Conservation (phyloP, 2,888 invertebrate species). For the Phlogophora meticulosa region DNA sequence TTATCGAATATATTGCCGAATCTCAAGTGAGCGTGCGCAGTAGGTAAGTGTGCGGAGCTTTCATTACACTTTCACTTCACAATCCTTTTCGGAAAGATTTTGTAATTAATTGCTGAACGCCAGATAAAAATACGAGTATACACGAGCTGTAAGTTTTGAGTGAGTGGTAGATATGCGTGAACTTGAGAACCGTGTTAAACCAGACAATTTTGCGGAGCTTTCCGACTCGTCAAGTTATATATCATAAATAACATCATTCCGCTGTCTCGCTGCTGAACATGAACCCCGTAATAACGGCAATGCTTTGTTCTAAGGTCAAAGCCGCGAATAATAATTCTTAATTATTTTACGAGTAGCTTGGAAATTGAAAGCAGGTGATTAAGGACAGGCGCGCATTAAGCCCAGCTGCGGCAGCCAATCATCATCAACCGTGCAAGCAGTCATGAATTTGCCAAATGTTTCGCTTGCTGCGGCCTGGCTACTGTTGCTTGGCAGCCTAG, state of each 20-base stretch:
- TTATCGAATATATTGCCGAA: conserved; percentile 15
- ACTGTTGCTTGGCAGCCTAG: no score
- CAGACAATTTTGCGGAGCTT: conserved; percentile 1
- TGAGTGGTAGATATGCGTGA: neutral
- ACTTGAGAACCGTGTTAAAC: conserved; percentile 12
- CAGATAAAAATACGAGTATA: conserved; percentile 10
- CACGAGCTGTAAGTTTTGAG: neutral
- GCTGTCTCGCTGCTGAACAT: neutral
- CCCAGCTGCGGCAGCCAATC: no score
- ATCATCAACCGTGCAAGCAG: no score
- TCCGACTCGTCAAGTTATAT: neutral
- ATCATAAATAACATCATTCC: neutral
- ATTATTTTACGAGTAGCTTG: neutral
- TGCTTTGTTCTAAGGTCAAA: neutral
- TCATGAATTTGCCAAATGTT: no score
- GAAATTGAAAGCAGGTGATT: no score
- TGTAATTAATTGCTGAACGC: conserved; percentile 28
- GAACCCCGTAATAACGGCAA: neutral
- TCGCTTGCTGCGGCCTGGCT: no score
- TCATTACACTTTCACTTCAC: conserved; percentile 47
- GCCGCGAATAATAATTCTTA: neutral
- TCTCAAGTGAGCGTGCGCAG: conserved; percentile 9
- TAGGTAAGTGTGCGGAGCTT: conserved; percentile 34
- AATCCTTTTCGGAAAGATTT: conserved; percentile 31
- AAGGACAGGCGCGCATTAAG: no score